Conservation (phyloP, 2,113 vertebrate genomes). For the Mesocricetus auratus region DNA sequence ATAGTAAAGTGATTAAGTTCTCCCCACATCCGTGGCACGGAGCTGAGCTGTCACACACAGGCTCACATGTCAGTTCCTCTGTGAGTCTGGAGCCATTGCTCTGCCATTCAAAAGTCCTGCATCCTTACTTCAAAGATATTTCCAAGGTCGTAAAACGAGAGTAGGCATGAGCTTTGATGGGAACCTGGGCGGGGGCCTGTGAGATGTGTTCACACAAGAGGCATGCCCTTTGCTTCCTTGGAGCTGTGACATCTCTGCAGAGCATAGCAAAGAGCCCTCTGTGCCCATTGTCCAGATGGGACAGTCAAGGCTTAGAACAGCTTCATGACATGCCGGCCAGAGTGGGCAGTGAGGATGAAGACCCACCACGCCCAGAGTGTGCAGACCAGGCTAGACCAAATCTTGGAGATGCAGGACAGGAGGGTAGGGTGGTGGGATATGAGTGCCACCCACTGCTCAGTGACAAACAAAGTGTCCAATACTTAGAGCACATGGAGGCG, state of each 20-base stretch:
- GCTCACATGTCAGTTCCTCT: neutral
- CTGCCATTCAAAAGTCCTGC: neutral
- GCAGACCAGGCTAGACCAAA: neutral
- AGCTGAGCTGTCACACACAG: neutral
- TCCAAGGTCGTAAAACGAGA: neutral
- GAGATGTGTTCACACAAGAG: neutral
- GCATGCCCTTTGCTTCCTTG: rapidly evolving
- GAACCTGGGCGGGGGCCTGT: neutral
- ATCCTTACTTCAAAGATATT: neutral
- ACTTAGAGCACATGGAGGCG: no score
- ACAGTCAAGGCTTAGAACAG: neutral
- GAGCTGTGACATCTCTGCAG: neutral
- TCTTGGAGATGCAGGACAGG: neutral
- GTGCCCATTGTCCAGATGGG: neutral
- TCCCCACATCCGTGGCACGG: neutral
- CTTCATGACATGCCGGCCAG: neutral
- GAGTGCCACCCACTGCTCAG: neutral
- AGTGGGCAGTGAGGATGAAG: neutral
- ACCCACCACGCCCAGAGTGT: no score
- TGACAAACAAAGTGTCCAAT: rapidly evolving
- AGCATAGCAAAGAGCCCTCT: neutral
- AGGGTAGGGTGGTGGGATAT: neutral
- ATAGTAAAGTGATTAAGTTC: neutral
- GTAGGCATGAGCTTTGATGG: neutral
- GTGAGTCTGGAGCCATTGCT: neutral